phyloP scores from a whole-genome alignment of 1,140 invertebrate genomes.

The Agraylea sexmaculata region DNA sequence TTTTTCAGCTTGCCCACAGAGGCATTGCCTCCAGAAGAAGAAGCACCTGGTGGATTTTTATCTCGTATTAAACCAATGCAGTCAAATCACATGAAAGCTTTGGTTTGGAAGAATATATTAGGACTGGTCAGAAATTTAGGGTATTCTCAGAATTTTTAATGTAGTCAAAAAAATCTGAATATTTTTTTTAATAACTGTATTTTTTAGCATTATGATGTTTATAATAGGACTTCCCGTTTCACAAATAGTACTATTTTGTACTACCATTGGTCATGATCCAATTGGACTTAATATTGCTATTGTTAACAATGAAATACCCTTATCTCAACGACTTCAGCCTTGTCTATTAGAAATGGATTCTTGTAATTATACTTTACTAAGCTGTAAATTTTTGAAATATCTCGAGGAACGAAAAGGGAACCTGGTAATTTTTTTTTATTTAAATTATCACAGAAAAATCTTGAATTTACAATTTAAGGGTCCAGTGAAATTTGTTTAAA shows the following conservation, averaged over 20 bases:
- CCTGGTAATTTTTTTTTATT: conserved; percentile 40
- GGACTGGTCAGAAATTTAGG: conserved; percentile 85
- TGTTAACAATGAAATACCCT: conserved; percentile 69
- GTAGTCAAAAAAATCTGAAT: neutral
- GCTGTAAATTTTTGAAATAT: conserved; percentile 63
- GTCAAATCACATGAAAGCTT: conserved; percentile 61
- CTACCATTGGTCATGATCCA: conserved; percentile 87
- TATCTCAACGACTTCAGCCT: conserved; percentile 40
- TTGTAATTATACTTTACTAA: conserved; percentile 56
- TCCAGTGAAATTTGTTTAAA: too few relatives aligned
- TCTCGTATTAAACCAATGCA: conserved; percentile 56
- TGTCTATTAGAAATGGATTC: conserved; percentile 35
- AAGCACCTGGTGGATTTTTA: conserved; percentile 33
- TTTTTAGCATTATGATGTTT: conserved; percentile 70
- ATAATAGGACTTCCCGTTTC: conserved; percentile 83
- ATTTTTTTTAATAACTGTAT: conserved; percentile 13
- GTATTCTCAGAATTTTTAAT: conserved; percentile 40
- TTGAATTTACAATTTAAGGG: too few relatives aligned
- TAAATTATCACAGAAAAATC: too few relatives aligned
- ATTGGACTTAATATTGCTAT: conserved; percentile 69
- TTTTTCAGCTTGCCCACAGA: conserved; percentile 27
- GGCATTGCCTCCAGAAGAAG: conserved; percentile 49
- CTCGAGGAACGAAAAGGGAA: conserved; percentile 49
- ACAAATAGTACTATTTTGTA: conserved; percentile 88
- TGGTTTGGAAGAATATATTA: conserved; percentile 86